Base-by-base conservation (phyloP, 2,797 vertebrate species). In the Adrianichthys oophorus region DNA sequence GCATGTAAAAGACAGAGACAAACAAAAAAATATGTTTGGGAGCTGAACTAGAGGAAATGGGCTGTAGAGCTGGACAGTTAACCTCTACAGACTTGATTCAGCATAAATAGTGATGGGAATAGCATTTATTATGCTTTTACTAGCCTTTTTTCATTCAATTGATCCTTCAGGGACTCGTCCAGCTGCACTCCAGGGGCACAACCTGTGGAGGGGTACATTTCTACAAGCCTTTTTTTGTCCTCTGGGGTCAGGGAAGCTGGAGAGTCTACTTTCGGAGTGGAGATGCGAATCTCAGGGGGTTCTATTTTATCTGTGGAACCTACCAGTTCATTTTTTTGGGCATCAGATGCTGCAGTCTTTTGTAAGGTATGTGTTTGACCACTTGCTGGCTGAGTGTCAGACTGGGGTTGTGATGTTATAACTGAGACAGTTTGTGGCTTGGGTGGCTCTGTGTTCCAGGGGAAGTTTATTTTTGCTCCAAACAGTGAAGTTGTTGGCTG, bases 121-220 rank as follows among this genome's bases (percentile, higher is more conserved):
- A 71, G 92, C 94, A 98, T 96, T 98, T 97, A 98, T 95, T 90
- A 96, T 94, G 93, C 91, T 87, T 86, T 76, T 90, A 91, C 98
- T 96, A 93, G 97, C 98, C 97, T 99, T 97, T 95, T 96, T 74
- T 86, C 68, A 90, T 83, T 92, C 87, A 90, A 89, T 40, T 88
- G 91, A 73, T 94, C 93, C 92, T 68, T 74, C 70, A 72, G 82
- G 66, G 58, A 88, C 72, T 83, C 92, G 79, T 91, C 89, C 85
- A 93, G 85, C 75, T 87, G 89, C 61, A 84, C 59, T 83, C 87
- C 88, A 82, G 89, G 79, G 70, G 65, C 82, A 82, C 82, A 70
- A 76, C 77, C 49, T 90, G 84, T 70, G 82, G 78, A 80, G 32
- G 88, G 84, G 79, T 83, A 47, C 84, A 81, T 80, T 79, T 92